These are phyloP conservation scores for Myrmophylax atrothorax DNA, from an alignment of 2,113 vertebrate species.

Conservation along the genomic window DNA sequence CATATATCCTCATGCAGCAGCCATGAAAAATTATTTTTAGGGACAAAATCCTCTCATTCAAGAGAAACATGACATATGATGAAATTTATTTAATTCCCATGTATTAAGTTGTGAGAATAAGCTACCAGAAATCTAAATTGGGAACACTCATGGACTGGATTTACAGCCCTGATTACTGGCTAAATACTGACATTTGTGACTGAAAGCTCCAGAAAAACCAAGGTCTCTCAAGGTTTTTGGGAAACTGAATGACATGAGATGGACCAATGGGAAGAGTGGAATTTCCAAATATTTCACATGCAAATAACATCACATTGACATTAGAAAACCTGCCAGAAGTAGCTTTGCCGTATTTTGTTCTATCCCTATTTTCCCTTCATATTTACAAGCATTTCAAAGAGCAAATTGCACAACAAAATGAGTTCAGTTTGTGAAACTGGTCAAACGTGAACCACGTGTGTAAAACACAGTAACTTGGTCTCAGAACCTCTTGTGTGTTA, in stretches of 20 bases:
- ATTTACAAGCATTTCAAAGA: background rate
- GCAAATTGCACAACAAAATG: background rate
- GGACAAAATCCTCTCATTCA: background rate
- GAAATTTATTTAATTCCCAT: background rate
- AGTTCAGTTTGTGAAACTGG: background rate
- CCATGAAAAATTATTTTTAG: background rate
- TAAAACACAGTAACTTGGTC: background rate
- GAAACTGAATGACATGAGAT: background rate
- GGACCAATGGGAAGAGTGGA: accelerated
- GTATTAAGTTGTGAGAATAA: background rate
- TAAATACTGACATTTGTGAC: background rate
- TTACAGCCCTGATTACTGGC: background rate
- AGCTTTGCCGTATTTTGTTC: background rate
- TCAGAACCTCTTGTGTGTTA: background rate
- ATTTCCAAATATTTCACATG: background rate
- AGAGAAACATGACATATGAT: background rate
- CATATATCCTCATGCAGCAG: background rate
- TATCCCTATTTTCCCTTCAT: background rate
- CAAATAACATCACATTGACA: background rate
- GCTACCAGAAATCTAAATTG: background rate
- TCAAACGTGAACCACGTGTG: background rate
- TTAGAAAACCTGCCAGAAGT: background rate
- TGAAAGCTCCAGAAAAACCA: background rate
- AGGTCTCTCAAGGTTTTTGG: background rate
- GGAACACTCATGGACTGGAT: background rate